Evolutionary conservation across 35 echinoderm and acorn worm genomes (phyloP).

Genomic region (Ptychodera flava): DNA sequence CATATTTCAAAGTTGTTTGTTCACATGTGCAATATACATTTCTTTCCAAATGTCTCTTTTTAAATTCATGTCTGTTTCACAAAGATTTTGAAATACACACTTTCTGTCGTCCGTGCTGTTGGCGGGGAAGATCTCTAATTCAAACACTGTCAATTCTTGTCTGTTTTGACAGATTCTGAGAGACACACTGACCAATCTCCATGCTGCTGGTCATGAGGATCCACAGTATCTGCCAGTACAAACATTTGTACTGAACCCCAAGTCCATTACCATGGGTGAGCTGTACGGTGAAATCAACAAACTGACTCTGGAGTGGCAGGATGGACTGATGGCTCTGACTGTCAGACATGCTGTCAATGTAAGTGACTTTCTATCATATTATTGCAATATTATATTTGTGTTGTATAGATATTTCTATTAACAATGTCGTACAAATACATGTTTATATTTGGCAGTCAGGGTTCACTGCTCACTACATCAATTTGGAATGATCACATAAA

Average conservation of each 20-base stretch:
- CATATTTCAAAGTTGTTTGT: too few relatives aligned
- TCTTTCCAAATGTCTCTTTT: too few relatives aligned
- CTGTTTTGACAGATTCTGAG: slow-evolving; percentile 22
- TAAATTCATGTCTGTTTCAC: too few relatives aligned
- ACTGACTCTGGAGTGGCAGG: slow-evolving; percentile 97
- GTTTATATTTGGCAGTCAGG: too few relatives aligned
- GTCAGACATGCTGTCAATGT: slow-evolving; percentile 72
- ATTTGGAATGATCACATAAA: too few relatives aligned
- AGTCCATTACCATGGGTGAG: slow-evolving; percentile 88
- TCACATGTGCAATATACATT: too few relatives aligned
- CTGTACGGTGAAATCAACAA: slow-evolving; percentile 98
- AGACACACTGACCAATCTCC: slow-evolving; percentile 59
- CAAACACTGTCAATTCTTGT: too few relatives aligned
- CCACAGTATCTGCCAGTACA: slow-evolving; percentile 82
- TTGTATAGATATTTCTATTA: background rate
- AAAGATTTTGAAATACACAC: too few relatives aligned
- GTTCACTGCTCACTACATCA: too few relatives aligned
- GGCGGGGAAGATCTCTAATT: too few relatives aligned
- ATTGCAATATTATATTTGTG: background rate
- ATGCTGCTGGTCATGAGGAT: slow-evolving; percentile 65
- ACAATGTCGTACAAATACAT: too few relatives aligned
- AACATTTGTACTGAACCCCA: slow-evolving; percentile 89
- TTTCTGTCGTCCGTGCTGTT: too few relatives aligned
- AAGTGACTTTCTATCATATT: slow-evolving; percentile 25
- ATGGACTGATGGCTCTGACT: slow-evolving; percentile 92